A percentile compares a stretch with the other conserved stretches of the same genome.
Conservation (phyloP, 2,797 vertebrate genomes). For the Florisuga fusca region DNA sequence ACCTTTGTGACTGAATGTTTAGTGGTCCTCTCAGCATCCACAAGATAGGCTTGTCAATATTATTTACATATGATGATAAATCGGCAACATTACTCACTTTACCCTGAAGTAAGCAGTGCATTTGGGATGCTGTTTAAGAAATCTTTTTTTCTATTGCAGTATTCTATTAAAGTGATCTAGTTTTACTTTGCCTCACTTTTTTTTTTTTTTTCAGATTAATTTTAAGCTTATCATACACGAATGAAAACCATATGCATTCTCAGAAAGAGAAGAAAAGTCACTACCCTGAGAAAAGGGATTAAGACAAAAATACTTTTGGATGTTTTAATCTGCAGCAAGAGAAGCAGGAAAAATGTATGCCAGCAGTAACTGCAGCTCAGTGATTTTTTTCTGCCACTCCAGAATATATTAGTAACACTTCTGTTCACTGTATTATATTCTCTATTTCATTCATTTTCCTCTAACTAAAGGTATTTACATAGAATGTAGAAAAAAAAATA, state of each 20-base stretch:
- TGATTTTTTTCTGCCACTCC: not conserved
- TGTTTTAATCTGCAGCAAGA: constrained; percentile 25
- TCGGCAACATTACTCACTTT: not conserved
- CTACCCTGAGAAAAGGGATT: constrained; percentile 12
- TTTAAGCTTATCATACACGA: not conserved
- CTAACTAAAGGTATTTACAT: not conserved
- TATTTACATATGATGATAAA: constrained; percentile 28
- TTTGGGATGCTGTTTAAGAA: not conserved
- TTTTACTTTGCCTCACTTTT: not conserved
- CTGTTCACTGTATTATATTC: not conserved
- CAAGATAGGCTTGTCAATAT: not conserved
- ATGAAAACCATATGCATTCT: not conserved
- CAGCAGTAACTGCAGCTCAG: not conserved
- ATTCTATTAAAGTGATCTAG: not conserved
- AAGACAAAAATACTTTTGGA: not conserved
- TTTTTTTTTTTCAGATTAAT: not conserved
- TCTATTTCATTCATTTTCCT: not conserved
- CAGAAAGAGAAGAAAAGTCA: not conserved
- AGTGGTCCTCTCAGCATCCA: not conserved
- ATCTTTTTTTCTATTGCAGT: not conserved
- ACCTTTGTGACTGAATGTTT: constrained; percentile 9
- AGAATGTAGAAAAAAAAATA: not conserved
- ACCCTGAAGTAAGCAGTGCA: not conserved
- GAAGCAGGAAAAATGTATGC: not conserved
- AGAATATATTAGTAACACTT: constrained; percentile 1